These are phyloP conservation scores for Pangasius sanitwongsei DNA, from an alignment of 2,797 vertebrate species.

Conservation along the genomic window DNA sequence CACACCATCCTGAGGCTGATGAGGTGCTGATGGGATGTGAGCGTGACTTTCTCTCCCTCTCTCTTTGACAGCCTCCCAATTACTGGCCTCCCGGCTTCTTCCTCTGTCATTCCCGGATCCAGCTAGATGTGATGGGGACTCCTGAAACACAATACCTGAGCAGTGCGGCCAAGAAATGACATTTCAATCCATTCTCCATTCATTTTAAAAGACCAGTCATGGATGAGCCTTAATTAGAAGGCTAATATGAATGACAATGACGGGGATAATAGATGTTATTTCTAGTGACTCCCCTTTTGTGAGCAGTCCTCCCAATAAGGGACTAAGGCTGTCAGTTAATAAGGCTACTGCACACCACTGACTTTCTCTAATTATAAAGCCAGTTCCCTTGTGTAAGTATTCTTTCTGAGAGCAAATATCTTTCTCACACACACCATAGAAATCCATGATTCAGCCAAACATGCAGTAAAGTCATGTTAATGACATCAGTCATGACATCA, in stretches of 20 bases:
- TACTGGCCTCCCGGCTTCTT: conserved; percentile 60
- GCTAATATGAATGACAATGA: conserved; percentile 32
- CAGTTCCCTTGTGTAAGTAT: conserved; percentile 10
- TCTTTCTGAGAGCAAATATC: background rate
- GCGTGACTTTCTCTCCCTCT: conserved; percentile 58
- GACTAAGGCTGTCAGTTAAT: conserved; percentile 30
- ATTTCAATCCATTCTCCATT: conserved; percentile 50
- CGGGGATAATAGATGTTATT: conserved; percentile 37
- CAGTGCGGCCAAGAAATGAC: conserved; percentile 40
- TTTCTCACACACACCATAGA: background rate
- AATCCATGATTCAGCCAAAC: background rate
- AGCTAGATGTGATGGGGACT: conserved; percentile 52
- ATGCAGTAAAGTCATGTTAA: background rate
- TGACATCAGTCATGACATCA: background rate
- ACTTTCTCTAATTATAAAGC: conserved; percentile 17
- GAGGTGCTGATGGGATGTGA: conserved; percentile 60
- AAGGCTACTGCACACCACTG: conserved; percentile 7
- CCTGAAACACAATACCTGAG: conserved; percentile 53
- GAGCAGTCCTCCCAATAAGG: background rate
- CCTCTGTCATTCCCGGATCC: conserved; percentile 52
- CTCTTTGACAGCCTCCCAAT: conserved; percentile 62
- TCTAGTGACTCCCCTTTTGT: conserved; percentile 10
- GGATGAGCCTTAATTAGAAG: conserved; percentile 32
- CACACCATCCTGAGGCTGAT: conserved; percentile 45
- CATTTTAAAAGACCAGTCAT: conserved; percentile 35